Percentiles rank a stretch among this genome's conserved stretches.
Evolutionary conservation across 2,113 vertebrate genomes (phyloP).

Genomic region (Delphinapterus leucas): DNA sequence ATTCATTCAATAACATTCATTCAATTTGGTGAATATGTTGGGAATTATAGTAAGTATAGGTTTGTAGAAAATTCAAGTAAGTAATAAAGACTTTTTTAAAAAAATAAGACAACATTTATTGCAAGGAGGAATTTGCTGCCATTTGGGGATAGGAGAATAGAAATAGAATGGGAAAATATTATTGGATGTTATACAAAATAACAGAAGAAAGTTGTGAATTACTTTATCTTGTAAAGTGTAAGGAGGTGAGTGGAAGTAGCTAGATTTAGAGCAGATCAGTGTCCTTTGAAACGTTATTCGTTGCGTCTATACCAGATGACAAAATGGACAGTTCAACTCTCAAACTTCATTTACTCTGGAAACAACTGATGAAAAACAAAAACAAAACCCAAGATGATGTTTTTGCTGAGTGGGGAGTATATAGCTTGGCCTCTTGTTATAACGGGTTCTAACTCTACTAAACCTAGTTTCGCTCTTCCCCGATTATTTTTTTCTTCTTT

Average conservation of each 20-base stretch:
- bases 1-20: no score
- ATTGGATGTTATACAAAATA: not conserved
- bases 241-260: not conserved
- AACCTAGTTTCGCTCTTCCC: not conserved
- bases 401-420: not conserved
- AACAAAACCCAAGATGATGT: not conserved
- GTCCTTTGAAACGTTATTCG: not conserved
- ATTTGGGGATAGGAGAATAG: not conserved
- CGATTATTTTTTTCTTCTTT: not conserved
- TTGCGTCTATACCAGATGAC: not conserved
- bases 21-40: not conserved
- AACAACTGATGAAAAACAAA: not conserved
- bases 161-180: not conserved
- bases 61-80: not conserved
- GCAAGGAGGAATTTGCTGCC: not conserved
- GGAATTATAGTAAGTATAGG: not conserved
- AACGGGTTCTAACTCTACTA: not conserved
- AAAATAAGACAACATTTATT: not conserved
- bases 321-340: not conserved
- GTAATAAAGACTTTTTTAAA: not conserved
- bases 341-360: not conserved
- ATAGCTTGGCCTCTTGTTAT: not conserved
- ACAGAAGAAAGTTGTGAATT: not conserved
- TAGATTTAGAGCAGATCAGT: not conserved
- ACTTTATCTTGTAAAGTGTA: not conserved